phyloP scores from a whole-genome alignment of 2,113 vertebrate species.

The Boulengerochromis microlepis region DNA sequence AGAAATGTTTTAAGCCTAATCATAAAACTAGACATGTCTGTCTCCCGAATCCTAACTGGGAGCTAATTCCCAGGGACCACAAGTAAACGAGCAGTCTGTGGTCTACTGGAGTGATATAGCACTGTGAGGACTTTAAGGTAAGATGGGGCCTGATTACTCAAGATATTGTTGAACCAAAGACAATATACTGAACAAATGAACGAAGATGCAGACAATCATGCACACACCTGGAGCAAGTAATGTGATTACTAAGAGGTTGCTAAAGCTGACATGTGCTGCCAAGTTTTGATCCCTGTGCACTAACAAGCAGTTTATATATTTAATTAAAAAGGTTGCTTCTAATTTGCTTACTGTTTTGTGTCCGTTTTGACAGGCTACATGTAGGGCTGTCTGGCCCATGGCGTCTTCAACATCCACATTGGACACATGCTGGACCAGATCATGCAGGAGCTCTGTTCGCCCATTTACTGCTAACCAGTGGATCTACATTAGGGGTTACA shows the following conservation, averaged over 20 bases:
- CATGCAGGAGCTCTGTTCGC: constrained; percentile 91
- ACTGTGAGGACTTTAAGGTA: neutral
- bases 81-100: neutral
- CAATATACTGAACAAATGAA: neutral
- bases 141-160: neutral
- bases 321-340: neutral
- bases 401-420: constrained; percentile 97
- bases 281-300: neutral
- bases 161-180: neutral
- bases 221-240: neutral
- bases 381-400: constrained; percentile 96
- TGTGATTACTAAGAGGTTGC: neutral
- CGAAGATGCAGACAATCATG: neutral
- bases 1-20: neutral
- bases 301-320: neutral
- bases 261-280: neutral
- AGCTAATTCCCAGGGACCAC: neutral
- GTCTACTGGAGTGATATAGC: accelerated
- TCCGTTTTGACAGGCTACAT: constrained; percentile 97
- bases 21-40: neutral
- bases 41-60: neutral
- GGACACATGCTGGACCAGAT: constrained; percentile 93
- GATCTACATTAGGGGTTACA: constrained; percentile 74
- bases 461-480: constrained; percentile 98
- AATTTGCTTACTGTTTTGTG: constrained; percentile 79